Conservation (phyloP, 2,888 invertebrate species). For the Callinectes sapidus region DNA sequence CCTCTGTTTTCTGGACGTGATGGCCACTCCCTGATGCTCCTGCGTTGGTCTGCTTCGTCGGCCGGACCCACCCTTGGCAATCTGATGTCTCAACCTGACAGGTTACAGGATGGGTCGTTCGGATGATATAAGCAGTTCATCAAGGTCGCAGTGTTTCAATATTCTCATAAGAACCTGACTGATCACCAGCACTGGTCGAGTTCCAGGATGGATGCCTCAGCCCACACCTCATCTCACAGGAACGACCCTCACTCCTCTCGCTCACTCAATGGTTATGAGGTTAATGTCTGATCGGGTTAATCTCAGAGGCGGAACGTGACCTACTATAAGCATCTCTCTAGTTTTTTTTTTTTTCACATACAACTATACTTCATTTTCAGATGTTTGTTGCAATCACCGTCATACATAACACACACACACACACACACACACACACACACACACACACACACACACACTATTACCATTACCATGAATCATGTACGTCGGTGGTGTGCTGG, state of each 20-base stretch:
- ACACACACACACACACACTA: not conserved
- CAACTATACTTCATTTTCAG: not conserved
- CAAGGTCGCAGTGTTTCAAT: not conserved
- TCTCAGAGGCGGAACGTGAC: not conserved
- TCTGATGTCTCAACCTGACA: not conserved
- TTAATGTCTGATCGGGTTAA: not conserved
- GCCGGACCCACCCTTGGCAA: not conserved
- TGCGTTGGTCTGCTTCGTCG: not conserved
- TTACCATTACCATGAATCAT: not conserved
- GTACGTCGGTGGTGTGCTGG: not conserved
- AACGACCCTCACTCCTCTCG: not conserved
- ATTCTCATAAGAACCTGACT: not conserved
- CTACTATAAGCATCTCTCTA: not conserved
- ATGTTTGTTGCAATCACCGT: not conserved
- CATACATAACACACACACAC: not conserved
- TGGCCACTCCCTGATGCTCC: not conserved
- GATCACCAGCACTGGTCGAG: not conserved
- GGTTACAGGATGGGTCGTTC: not conserved
- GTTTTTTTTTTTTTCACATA: not conserved
- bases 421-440: no score
- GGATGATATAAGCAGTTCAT: not conserved
- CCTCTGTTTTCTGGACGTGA: not conserved
- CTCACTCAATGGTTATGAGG: not conserved
- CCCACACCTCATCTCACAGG: not conserved
- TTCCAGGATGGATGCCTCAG: not conserved